Evolutionary conservation across 2,797 vertebrate genomes (phyloP).

Genomic region (Benthosema pterotum): DNA sequence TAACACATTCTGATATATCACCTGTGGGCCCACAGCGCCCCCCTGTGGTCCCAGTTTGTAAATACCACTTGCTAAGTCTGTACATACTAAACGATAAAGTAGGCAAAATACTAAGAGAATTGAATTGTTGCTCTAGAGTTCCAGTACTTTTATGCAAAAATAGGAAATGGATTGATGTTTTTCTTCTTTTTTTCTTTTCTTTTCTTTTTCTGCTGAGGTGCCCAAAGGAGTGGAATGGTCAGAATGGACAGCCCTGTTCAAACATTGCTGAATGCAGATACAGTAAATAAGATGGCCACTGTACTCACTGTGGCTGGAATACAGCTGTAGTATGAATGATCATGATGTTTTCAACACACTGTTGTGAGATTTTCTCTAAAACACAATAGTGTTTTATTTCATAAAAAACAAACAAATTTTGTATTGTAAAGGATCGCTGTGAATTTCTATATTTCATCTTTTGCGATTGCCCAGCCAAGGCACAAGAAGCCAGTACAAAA

Average conservation of each 20-base stretch:
- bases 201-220: conserved; percentile 60
- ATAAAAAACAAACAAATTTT: too few relatives aligned
- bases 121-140: conserved; percentile 69
- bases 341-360: too few relatives aligned
- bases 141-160: conserved; percentile 77
- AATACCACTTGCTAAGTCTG: conserved; percentile 84
- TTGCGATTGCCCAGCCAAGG: too few relatives aligned
- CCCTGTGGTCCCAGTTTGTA: conserved; percentile 82
- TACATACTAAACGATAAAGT: conserved; percentile 75
- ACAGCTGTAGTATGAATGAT: too few relatives aligned
- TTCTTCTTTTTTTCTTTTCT: conserved; percentile 11
- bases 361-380: too few relatives aligned
- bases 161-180: conserved; percentile 54
- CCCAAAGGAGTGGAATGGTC: conserved; percentile 41
- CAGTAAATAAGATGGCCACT: too few relatives aligned
- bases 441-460: too few relatives aligned
- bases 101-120: conserved; percentile 72
- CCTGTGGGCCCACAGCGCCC: conserved; percentile 66
- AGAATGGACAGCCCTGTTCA: conserved; percentile 37
- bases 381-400: too few relatives aligned
- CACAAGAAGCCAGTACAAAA: too few relatives aligned
- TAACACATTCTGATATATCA: conserved; percentile 53
- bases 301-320: too few relatives aligned
- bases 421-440: too few relatives aligned
- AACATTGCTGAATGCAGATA: too few relatives aligned